Conservation (phyloP, 2,113 vertebrate species). For the Choloepus hoffmanni region DNA sequence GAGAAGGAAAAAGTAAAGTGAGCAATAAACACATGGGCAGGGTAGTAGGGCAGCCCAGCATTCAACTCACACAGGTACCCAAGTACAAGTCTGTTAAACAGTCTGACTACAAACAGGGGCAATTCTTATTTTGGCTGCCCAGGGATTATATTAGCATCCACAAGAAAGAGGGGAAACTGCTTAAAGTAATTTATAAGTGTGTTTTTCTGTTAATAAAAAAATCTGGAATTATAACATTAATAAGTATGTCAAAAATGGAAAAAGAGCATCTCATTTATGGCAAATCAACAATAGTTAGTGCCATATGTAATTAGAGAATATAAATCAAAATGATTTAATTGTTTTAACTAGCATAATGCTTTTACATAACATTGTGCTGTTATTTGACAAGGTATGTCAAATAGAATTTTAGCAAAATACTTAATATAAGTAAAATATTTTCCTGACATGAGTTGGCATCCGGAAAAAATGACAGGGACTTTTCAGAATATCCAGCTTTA, state of each 20-base stretch:
- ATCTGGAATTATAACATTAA: neutral
- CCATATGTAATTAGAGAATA: neutral
- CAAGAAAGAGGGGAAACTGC: neutral
- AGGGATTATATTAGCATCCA: neutral
- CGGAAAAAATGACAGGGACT: constrained; percentile 37
- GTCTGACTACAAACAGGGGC: neutral
- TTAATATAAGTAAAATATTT: neutral
- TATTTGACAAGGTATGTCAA: constrained; percentile 42
- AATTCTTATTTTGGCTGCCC: neutral
- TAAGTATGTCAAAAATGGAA: neutral
- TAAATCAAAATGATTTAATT: constrained; percentile 21
- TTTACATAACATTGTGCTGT: neutral
- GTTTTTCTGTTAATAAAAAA: constrained; percentile 3
- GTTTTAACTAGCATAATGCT: neutral
- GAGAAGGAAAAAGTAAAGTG: neutral
- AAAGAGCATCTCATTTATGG: neutral
- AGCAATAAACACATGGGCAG: neutral
- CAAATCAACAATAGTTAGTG: neutral
- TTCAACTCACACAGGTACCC: neutral
- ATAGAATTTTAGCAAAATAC: constrained; percentile 15
- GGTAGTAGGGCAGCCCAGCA: neutral
- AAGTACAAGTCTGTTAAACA: neutral
- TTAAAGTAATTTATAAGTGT: constrained; percentile 39
- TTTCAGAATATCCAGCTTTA: constrained; percentile 74
- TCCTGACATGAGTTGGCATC: constrained; percentile 24